Base-by-base conservation (phyloP, 1,140 invertebrate genomes). In the Psix sp. region DNA sequence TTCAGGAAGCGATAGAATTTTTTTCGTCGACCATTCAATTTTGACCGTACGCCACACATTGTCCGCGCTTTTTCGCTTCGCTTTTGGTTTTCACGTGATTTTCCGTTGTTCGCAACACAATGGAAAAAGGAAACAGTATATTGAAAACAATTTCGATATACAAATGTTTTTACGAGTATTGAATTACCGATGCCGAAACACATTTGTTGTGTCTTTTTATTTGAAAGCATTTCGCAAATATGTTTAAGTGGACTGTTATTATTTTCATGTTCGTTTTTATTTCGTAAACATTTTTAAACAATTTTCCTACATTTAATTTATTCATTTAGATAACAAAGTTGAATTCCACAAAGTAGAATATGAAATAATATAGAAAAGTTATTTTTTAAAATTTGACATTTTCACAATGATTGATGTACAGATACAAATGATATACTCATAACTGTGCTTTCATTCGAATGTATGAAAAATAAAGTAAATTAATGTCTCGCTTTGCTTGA, bases 71-170 rank as follows among this genome's bases (percentile, higher is more conserved):
- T 35, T 10, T 13, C 10, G 13, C 13, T 13, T 13, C 13, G 13
- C 5, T 11, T 35, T 11, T 11, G 1, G 2, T 35, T 15, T 16
- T 11, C 31, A 21, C 3, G 20, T 13, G 35, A 51, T 51, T 51
- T 36, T 1, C 48, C 13, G 17, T 51, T 38, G 33, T 38, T 33
- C n/a, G 4, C 2, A 9, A 13, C 2, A 17, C 17, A 17, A 18
- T n/a, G 15, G 7, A 16, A 9, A 36, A 51, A 36, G 24, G 20
- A 54, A 26, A 42, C 21, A 54, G 1, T 54, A 9, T n/a, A 42
- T 52, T 52, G 5, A 33, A 5, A 33, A 6, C 3, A 3, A 33
- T 11, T 33, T 5, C 5, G n/a, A 33, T 7, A 33, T 4, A 3
- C 3, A 33, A 11, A 3, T 5, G 29, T 33, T 33, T 33, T 33